Conservation (phyloP, 2,113 vertebrate species). For the Laticauda colubrina region DNA sequence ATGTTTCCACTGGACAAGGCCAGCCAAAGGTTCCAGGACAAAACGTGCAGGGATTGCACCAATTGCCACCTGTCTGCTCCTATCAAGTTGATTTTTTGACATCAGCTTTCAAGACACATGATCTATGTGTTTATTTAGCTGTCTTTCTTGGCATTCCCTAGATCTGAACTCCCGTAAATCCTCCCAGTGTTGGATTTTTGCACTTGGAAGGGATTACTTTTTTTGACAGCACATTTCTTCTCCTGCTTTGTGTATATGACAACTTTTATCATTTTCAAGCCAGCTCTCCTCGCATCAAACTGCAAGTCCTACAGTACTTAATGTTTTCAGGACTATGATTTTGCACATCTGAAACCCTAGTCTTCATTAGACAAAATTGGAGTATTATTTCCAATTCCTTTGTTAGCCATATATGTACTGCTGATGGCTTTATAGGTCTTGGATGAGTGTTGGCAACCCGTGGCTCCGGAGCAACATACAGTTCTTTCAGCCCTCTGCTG, state of each 20-base stretch:
- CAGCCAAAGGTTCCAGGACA: constrained; percentile 68
- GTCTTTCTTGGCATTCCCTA: constrained; percentile 66
- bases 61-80: constrained; percentile 73
- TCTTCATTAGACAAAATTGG: neutral
- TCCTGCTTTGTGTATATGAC: constrained; percentile 53
- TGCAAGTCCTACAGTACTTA: constrained; percentile 9
- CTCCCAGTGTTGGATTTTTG: constrained; percentile 70
- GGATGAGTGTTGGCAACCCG: no score
- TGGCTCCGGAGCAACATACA: no score
- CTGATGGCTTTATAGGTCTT: neutral
- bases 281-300: constrained; percentile 40
- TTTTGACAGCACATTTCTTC: constrained; percentile 67
- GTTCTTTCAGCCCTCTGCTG: no score
- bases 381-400: neutral
- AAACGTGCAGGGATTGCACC: constrained; percentile 60
- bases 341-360: neutral
- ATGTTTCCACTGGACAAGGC: constrained; percentile 66
- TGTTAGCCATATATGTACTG: neutral
- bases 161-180: constrained; percentile 70
- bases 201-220: constrained; percentile 67
- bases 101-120: constrained; percentile 70
- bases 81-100: constrained; percentile 74
- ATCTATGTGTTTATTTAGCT: constrained; percentile 74
- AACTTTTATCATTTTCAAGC: constrained; percentile 51
- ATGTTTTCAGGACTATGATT: neutral